Conservation (phyloP, 2,888 invertebrate species). For the Onthophagus sagittarius region DNA sequence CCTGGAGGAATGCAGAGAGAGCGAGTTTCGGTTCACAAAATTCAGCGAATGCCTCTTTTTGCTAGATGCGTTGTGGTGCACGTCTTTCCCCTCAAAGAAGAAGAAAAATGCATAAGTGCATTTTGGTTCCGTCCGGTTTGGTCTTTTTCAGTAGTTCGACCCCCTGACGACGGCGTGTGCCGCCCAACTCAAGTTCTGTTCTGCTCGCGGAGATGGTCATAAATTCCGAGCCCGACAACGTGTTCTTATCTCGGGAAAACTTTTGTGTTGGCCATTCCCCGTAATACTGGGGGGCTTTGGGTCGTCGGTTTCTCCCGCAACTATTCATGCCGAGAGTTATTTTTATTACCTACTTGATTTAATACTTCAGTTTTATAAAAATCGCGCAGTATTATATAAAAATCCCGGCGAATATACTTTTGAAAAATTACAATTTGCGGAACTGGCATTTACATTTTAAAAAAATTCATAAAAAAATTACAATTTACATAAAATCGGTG, state of each 20-base stretch:
- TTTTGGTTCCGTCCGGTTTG: conserved; percentile 8
- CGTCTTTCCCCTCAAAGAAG: not conserved
- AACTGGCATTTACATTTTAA: not conserved
- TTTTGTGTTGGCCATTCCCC: not conserved
- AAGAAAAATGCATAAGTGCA: conserved; percentile 13
- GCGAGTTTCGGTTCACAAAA: not conserved
- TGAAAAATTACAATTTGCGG: not conserved
- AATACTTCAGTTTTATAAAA: not conserved
- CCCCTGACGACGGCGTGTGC: not conserved
- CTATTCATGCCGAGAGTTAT: not conserved
- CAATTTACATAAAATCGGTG: not conserved
- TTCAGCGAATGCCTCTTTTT: not conserved
- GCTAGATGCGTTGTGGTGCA: not conserved
- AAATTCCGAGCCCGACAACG: conserved; percentile 5
- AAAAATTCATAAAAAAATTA: not conserved
- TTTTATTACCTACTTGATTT: not conserved
- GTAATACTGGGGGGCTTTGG: not conserved
- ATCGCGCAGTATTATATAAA: not conserved
- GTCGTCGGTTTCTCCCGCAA: not conserved
- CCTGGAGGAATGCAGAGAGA: not conserved
- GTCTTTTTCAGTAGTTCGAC: not conserved
- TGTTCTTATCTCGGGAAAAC: conserved; percentile 12
- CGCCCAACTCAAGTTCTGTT: not conserved
- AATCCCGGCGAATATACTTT: not conserved
- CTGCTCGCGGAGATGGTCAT: not conserved